These are phyloP conservation scores for Numenius arquata DNA, from an alignment of 2,113 vertebrate genomes.

Conservation along the genomic window DNA sequence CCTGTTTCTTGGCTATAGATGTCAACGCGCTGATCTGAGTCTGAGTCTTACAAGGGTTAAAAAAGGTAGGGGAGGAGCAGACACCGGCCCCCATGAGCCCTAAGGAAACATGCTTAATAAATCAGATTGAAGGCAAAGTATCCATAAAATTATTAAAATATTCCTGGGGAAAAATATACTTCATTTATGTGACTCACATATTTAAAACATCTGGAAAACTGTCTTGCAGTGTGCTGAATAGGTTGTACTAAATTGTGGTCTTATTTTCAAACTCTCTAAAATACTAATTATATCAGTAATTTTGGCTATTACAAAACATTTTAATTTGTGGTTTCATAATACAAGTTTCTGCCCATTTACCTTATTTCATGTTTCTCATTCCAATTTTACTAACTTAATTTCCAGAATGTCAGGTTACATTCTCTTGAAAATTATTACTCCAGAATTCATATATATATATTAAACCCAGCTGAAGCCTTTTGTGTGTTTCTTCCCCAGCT, in stretches of 20 bases:
- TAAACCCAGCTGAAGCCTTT: not conserved
- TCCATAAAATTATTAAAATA: not conserved
- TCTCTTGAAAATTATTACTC: not conserved
- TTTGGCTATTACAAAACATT: not conserved
- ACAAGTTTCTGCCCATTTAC: not conserved
- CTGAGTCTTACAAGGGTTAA: not conserved
- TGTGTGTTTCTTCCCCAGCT: not conserved
- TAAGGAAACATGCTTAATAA: not conserved
- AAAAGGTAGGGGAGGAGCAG: not conserved
- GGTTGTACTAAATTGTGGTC: not conserved
- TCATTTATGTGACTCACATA: not conserved
- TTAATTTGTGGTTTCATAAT: not conserved
- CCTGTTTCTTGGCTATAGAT: not conserved
- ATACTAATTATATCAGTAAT: not conserved
- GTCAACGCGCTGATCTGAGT: not conserved
- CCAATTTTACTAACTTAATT: not conserved
- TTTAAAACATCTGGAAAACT: not conserved
- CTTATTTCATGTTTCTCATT: not conserved
- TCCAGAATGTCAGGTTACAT: not conserved
- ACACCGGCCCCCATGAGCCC: fast-evolving
- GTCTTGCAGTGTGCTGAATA: not conserved
- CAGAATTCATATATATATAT: not conserved
- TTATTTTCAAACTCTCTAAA: not conserved
- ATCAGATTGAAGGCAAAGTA: not conserved
- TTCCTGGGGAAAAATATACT: not conserved